Conservation (phyloP, 2,888 invertebrate species). For the Pegoplata infirma region DNA sequence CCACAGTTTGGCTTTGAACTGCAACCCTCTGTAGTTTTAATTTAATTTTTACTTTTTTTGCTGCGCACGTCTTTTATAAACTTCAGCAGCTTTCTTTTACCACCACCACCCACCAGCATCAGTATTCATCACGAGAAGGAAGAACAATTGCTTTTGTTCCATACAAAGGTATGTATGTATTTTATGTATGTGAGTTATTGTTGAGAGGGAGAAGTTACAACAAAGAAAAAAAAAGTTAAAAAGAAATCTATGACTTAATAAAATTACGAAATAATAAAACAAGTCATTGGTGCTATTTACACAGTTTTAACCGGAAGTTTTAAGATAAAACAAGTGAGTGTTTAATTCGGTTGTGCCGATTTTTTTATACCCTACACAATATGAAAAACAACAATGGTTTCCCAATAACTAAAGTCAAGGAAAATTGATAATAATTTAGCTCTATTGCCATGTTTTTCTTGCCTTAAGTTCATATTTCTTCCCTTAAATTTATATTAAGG, state of each 20-base stretch:
- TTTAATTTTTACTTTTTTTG: constrained; percentile 54
- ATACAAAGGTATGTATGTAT: constrained; percentile 16
- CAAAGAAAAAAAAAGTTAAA: neutral
- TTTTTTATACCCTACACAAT: too few relatives aligned
- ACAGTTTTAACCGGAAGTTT: constrained; percentile 29
- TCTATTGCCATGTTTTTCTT: too few relatives aligned
- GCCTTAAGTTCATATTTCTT: too few relatives aligned
- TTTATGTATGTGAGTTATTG: too few relatives aligned
- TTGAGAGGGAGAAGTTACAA: neutral
- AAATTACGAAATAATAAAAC: constrained; percentile 56
- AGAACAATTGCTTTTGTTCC: neutral
- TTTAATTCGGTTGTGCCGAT: too few relatives aligned
- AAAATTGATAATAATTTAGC: too few relatives aligned
- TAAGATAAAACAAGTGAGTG: too few relatives aligned
- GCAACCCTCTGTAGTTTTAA: constrained; percentile 58
- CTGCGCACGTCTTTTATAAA: constrained; percentile 58
- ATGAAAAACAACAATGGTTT: too few relatives aligned
- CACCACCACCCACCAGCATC: too few relatives aligned
- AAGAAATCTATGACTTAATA: constrained; percentile 51
- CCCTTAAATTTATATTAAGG: too few relatives aligned
- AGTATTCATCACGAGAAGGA: neutral
- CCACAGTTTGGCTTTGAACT: constrained; percentile 52
- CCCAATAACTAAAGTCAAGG: too few relatives aligned
- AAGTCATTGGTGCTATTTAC: constrained; percentile 47
- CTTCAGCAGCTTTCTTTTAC: constrained; percentile 33